phyloP scores from a whole-genome alignment of 2,888 invertebrate genomes.

The Sclerodermus sp. region DNA sequence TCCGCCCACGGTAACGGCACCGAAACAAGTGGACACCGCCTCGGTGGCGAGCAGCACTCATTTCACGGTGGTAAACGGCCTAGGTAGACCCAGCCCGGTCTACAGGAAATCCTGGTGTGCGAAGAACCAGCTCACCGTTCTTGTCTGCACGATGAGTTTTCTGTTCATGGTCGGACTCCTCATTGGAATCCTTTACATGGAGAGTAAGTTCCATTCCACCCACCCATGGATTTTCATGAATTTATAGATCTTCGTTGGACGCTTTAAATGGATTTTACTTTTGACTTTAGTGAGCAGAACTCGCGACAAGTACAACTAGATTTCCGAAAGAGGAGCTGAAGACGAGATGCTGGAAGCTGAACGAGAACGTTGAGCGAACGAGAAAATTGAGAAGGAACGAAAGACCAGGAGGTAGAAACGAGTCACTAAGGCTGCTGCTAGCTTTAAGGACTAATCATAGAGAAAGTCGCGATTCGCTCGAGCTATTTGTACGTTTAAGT shows the following conservation, averaged over 20 bases:
- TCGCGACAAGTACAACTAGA: slow-evolving; percentile 49
- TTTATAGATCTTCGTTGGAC: not conserved
- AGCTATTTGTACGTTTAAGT: no score
- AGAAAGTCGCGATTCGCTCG: no score
- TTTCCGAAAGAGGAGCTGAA: slow-evolving; percentile 8
- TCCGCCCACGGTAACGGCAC: slow-evolving; percentile 56
- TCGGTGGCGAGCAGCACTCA: slow-evolving; percentile 85
- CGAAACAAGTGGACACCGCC: slow-evolving; percentile 67
- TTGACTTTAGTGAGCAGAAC: slow-evolving; percentile 61
- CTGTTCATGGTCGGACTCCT: slow-evolving; percentile 79
- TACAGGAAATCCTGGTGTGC: slow-evolving; percentile 71
- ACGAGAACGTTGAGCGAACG: not conserved
- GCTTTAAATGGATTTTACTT: slow-evolving; percentile 20
- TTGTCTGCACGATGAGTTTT: slow-evolving; percentile 81
- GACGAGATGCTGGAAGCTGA: slow-evolving; percentile 9
- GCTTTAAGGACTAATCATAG: no score
- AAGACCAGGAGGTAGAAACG: slow-evolving; percentile 6
- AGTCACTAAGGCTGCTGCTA: not conserved
- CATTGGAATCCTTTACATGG: slow-evolving; percentile 79
- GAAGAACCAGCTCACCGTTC: slow-evolving; percentile 78
- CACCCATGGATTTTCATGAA: not conserved
- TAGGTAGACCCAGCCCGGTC: slow-evolving; percentile 66
- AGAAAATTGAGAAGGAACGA: not conserved
- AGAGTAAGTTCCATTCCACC: slow-evolving; percentile 72
- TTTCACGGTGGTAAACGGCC: slow-evolving; percentile 82